phyloP scores from a whole-genome alignment of 1,140 invertebrate genomes.

The Eupristina koningsbergeri region DNA sequence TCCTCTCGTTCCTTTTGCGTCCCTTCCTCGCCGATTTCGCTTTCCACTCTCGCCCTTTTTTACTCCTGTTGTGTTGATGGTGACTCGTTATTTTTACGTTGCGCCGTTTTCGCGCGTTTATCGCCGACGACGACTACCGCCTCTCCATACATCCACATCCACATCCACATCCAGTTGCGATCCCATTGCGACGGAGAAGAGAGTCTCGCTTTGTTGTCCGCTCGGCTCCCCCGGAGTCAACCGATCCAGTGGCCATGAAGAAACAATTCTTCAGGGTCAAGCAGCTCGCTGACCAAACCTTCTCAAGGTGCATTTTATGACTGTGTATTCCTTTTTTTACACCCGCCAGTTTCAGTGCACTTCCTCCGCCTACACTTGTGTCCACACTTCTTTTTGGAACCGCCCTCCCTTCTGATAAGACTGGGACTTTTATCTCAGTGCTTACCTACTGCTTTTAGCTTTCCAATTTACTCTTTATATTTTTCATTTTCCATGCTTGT shows the following conservation, averaged over 20 bases:
- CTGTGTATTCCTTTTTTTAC: background rate
- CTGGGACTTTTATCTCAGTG: slow-evolving; percentile 9
- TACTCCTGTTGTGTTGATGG: background rate
- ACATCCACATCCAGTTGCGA: no score
- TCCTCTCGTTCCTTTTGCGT: background rate
- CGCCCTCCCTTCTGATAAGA: slow-evolving; percentile 34
- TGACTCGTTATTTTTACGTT: background rate
- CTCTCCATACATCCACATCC: slow-evolving; percentile 1
- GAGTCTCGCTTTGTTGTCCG: background rate
- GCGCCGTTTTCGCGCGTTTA: slow-evolving; percentile 7
- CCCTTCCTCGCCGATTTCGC: background rate
- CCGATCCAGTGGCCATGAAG: slow-evolving; percentile 76
- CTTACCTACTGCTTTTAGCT: background rate
- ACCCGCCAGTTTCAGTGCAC: background rate
- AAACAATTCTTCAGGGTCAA: slow-evolving; percentile 92
- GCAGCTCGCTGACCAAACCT: slow-evolving; percentile 90
- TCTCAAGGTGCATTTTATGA: slow-evolving; percentile 80
- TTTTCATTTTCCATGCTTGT: background rate
- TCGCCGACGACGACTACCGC: background rate
- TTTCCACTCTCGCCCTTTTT: slow-evolving; percentile 1
- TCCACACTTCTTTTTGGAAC: no score
- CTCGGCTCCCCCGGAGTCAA: slow-evolving; percentile 17
- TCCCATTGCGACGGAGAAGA: background rate
- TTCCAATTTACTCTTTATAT: background rate
- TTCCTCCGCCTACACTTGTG: background rate